Base-by-base conservation (phyloP, 2,113 vertebrate genomes). In the Hemiscyllium ocellatum region DNA sequence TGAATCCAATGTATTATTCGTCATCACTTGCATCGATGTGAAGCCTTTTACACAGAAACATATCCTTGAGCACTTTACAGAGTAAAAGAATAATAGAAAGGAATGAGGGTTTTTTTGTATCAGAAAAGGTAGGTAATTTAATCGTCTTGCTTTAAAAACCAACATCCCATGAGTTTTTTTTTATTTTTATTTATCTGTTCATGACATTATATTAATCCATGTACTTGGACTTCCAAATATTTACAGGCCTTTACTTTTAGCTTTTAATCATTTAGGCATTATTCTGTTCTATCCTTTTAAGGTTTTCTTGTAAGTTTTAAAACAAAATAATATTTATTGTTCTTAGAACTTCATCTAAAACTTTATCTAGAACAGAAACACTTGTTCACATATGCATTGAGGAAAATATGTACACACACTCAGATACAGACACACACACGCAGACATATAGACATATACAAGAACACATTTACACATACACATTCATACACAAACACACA, bases 1-100 rank as follows among this genome's bases (percentile, higher is more conserved):
- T 65, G 61, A 66, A 93, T 93, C 65, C 89, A 93, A 68, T 93
- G 37, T 66, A 93, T 93, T 93, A 66, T 66, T 66, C 19, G 61
- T 66, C 89, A 66, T 93, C 89, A 93, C 15, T 68, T 37, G 61
- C 13, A 37, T 65, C 52, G 19, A n/a, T n/a, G 0, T 65, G 61
- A 13, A n/a, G 20, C 24, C 29, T 91, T 13, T 29, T 33, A 91
- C 17, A 93, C 8, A 61, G 5, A 66, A 93, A 22, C 61, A 68
- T 68, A n/a, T 66, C 89, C 33, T 5, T 15, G 61, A 93, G 89
- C 29, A 37, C 6, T 66, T 37, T 37, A 66, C 61, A 68, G 56
- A 22, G n/a, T 26, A 8, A 42, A 37, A n/a, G 20, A 19, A 37
- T 56, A 91, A 66, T 66, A 8, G 5, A 22, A 37, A 68, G 33